Conservation (phyloP, 2,113 vertebrate genomes). For the Ophthalmolycus amberensis region DNA sequence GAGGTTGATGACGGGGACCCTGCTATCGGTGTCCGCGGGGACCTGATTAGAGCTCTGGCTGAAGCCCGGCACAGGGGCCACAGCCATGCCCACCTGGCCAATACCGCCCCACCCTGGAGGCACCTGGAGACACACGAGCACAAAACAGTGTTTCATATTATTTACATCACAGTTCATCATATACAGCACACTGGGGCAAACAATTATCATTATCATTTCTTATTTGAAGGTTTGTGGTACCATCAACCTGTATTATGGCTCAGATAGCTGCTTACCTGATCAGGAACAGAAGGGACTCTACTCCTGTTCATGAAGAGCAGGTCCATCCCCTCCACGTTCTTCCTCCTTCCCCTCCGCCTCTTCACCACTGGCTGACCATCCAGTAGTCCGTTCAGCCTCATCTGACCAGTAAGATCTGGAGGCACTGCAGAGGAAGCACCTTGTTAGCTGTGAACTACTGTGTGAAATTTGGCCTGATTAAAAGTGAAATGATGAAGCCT, state of each 20-base stretch:
- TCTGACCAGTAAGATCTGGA: conserved; percentile 84
- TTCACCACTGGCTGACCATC: conserved; percentile 92
- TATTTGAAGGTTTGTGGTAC: not conserved
- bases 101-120: conserved; percentile 86
- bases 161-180: not conserved
- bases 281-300: conserved; percentile 80
- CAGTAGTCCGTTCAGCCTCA: conserved; percentile 88
- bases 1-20: conserved; percentile 96
- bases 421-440: conserved; percentile 44
- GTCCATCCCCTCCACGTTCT: conserved; percentile 97
- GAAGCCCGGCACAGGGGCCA: conserved; percentile 75
- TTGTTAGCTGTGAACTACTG: conserved; percentile 19
- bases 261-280: conserved; percentile 84
- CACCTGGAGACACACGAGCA: conserved; percentile 76
- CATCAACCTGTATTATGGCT: not conserved
- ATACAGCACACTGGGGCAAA: not conserved
- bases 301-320: conserved; percentile 91
- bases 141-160: not conserved
- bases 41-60: conserved; percentile 79
- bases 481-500: not conserved
- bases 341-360: conserved; percentile 93
- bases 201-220: not conserved
- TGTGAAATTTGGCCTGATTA: not conserved
- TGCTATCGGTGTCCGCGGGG: conserved; percentile 88
- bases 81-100: conserved; percentile 84